Conservation (phyloP, 1,140 invertebrate species). For the Drosophila equinoxialis region DNA sequence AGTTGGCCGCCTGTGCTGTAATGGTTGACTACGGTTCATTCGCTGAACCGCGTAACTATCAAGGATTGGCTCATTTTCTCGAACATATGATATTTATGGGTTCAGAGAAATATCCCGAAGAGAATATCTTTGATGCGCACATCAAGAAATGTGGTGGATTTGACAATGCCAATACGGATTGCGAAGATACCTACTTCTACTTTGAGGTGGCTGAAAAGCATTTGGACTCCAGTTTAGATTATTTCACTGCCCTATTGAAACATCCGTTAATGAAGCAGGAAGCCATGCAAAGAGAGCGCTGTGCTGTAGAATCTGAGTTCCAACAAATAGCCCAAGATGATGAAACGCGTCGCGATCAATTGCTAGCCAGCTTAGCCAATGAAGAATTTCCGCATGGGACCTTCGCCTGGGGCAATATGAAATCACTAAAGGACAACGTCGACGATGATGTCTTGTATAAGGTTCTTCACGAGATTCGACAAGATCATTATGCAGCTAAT, state of each 20-base stretch:
- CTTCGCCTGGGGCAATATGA: constrained; percentile 93
- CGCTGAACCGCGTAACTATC: constrained; percentile 88
- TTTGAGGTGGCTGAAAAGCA: constrained; percentile 93
- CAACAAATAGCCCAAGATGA: constrained; percentile 75
- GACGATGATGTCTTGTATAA: constrained; percentile 86
- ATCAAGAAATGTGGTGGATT: constrained; percentile 91
- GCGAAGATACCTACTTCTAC: constrained; percentile 93
- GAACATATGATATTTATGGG: constrained; percentile 99
- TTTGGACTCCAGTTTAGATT: constrained; percentile 89
- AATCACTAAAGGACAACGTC: constrained; percentile 89
- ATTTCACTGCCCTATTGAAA: constrained; percentile 96
- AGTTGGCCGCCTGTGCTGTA: constrained; percentile 88
- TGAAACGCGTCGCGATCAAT: constrained; percentile 85
- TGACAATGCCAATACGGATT: constrained; percentile 92
- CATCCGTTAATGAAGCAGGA: constrained; percentile 93
- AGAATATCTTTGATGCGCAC: constrained; percentile 93
- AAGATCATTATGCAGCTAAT: constrained; percentile 93
- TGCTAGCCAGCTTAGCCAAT: constrained; percentile 88
- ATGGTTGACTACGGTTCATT: constrained; percentile 88
- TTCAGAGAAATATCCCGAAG: constrained; percentile 91
- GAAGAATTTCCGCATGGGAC: constrained; percentile 89
- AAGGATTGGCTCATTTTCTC: constrained; percentile 95
- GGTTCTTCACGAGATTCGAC: constrained; percentile 90
- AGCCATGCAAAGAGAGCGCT: constrained; percentile 94
- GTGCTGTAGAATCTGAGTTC: constrained; percentile 93